Evolutionary conservation across 2,888 invertebrate species (phyloP), one percentile per base, ranked within the genome.

Genomic region (Platycheirus albimanus): DNA sequence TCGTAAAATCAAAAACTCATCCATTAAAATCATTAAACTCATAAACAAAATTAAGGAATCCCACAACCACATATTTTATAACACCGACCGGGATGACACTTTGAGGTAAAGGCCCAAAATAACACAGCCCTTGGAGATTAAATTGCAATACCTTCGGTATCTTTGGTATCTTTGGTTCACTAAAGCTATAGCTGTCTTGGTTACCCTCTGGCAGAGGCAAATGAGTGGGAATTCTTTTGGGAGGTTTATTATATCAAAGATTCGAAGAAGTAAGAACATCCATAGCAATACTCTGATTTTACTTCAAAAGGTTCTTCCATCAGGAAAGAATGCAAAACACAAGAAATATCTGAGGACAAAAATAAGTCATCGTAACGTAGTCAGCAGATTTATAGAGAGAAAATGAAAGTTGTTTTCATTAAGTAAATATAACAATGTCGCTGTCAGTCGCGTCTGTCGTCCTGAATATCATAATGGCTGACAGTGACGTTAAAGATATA

Each of bases 171-270:
- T n/a, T 17, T 52, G 11, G 30, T 28, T 24, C 7, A 1, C 13
- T 49, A 13, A 5, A 8, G 30, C 4, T 10, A 24, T 24, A 6
- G 24, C 4, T 20, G 24, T 0, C 13, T 49, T 49, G 24, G 3
- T 13, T 49, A 1, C 8, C 8, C 8, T 8, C 1, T n/a, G 30
- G 17, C 15, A 30, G 28, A 49, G 17, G 17, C 28, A 38, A 66
- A 66, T 49, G 36, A 69, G 56, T 47, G n/a, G 47, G 47, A 45
- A 56, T 69, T 56, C 69, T 28, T 74, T 47, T 3, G 33, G 41
- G 56, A 45, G 54, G 63, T 54, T 54, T 54, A 52, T 33, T 38
- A 33, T 58, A 52, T 54, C 45, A 54, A 64, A 71, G n/a, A n/a
- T n/a, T n/a, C n/a, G n/a, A n/a, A n/a, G n/a, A n/a, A n/a, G n/a